A percentile compares a stretch with the other conserved stretches of the same genome.
phyloP scores from a whole-genome alignment of 2,797 vertebrate genomes.

The Luscinia luscinia region DNA sequence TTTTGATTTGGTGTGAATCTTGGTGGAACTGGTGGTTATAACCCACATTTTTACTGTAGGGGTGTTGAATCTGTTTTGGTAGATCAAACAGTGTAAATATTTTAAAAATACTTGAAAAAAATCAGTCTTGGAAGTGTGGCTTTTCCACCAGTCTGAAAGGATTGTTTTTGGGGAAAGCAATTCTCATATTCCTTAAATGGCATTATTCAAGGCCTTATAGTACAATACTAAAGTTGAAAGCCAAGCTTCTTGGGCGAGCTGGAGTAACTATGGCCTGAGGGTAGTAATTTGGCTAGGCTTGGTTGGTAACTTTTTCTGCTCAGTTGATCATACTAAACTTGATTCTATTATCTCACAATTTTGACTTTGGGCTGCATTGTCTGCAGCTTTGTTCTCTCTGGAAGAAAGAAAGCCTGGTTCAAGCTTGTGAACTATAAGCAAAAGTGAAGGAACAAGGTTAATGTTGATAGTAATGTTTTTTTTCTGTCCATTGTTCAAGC shows the following conservation, averaged over 20 bases:
- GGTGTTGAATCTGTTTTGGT: not conserved
- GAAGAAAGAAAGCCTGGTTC: not conserved
- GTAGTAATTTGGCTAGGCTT: not conserved
- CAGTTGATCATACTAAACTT: not conserved
- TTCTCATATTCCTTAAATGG: not conserved
- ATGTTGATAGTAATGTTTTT: not conserved
- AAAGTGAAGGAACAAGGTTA: not conserved
- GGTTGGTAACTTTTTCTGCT: not conserved
- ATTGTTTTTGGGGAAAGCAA: not conserved
- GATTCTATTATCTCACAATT: not conserved
- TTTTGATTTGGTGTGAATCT: not conserved
- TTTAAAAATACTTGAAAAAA: not conserved
- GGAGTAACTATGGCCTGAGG: not conserved
- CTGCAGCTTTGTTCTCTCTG: not conserved
- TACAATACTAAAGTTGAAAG: not conserved
- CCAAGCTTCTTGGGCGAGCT: not conserved
- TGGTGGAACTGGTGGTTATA: not conserved
- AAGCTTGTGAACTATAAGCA: not conserved
- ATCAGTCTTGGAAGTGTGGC: not conserved
- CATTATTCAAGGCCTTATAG: not conserved
- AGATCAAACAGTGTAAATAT: not conserved
- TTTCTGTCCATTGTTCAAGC: not conserved
- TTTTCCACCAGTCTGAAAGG: not conserved
- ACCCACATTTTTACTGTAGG: not conserved
- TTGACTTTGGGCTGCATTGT: not conserved